Base-by-base conservation (phyloP, 2,113 vertebrate species). In the Noctilio leporinus region DNA sequence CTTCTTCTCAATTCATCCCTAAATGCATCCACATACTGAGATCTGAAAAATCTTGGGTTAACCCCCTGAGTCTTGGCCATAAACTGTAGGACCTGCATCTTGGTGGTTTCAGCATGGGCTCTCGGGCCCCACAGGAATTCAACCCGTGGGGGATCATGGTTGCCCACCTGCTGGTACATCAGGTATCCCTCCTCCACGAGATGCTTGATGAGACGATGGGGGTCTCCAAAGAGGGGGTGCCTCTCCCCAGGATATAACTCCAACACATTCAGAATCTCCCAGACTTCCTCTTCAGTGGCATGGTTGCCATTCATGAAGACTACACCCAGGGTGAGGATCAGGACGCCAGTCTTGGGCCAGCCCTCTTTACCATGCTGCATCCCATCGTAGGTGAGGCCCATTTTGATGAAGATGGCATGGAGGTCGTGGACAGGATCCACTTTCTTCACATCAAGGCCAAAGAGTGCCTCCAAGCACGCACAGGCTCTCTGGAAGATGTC, bases 371-470 rank as follows among this genome's bases (percentile, higher is more conserved):
- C 70, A 16, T 6, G 49, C 24, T 19, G 40, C 77, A 85, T 81
- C 16, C 90, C 96, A 86, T 96, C 82, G 45, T 89, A 96, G 30
- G 90, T 95, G 67, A 96, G 86, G 38, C 78, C 65, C 55, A 91
- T 35, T 55, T 89, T 96, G 43, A 89, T 89, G 88, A 67, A 4
- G 43, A 96, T 3, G 33, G 3, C 40, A 62, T 95, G 95, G 49
- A 1, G 26, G 12, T 92, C 67, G 78, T 51, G 77, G 59, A 1
- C 2, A 15, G 78, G n/a, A 77, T 96, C 90, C 19, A 93, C 57
- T 83, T 93, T 78, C 22, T 49, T 89, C 83, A 96, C n/a, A 15
- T 95, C 73, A 9, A 96, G 62, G 35, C 93, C 87, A 76, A 94
- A 95, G 35, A 94, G 5, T 2, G 94, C 15, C 40, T 95, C 86